A percentile compares a stretch with the other conserved stretches of the same genome.
These are phyloP conservation scores for Gymnothorax reevesii DNA, from an alignment of 2,797 vertebrate species.

Conservation along the genomic window DNA sequence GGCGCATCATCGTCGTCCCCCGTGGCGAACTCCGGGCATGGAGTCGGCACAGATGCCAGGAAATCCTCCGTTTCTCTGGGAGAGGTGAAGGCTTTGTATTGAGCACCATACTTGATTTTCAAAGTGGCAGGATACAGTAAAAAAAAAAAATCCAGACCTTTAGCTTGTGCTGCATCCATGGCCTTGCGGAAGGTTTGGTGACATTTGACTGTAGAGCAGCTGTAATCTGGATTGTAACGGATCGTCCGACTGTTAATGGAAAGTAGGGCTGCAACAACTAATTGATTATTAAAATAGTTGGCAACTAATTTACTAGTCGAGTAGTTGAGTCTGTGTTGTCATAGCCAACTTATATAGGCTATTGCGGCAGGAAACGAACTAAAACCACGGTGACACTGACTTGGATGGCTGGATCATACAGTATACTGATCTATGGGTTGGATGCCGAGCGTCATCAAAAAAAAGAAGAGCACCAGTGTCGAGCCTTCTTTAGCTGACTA, in stretches of 20 bases:
- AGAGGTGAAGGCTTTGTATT: slow-evolving; percentile 23
- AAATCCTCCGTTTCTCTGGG: neutral
- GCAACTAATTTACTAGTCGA: neutral
- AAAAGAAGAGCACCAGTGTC: too few species aligned
- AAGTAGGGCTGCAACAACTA: slow-evolving; percentile 19
- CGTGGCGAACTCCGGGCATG: neutral
- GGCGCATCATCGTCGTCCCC: neutral
- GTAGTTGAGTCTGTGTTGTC: neutral
- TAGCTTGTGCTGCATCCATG: slow-evolving; percentile 23
- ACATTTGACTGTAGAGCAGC: slow-evolving; percentile 22
- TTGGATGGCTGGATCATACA: too few species aligned
- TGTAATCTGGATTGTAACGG: too few species aligned
- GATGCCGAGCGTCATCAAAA: too few species aligned
- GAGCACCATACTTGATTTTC: slow-evolving; percentile 22
- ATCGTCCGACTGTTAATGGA: too few species aligned
- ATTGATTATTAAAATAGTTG: slow-evolving; percentile 1
- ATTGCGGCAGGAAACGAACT: too few species aligned
- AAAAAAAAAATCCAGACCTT: slow-evolving; percentile 30
- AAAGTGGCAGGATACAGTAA: slow-evolving; percentile 12
- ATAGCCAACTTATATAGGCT: too few species aligned
- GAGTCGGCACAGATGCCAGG: neutral
- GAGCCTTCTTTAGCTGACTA: too few species aligned
- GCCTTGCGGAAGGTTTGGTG: slow-evolving; percentile 25
- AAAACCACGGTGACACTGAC: too few species aligned
- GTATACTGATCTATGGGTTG: too few species aligned